These are phyloP conservation scores for Pandemis corylana DNA, from an alignment of 2,888 invertebrate genomes.

Conservation along the genomic window DNA sequence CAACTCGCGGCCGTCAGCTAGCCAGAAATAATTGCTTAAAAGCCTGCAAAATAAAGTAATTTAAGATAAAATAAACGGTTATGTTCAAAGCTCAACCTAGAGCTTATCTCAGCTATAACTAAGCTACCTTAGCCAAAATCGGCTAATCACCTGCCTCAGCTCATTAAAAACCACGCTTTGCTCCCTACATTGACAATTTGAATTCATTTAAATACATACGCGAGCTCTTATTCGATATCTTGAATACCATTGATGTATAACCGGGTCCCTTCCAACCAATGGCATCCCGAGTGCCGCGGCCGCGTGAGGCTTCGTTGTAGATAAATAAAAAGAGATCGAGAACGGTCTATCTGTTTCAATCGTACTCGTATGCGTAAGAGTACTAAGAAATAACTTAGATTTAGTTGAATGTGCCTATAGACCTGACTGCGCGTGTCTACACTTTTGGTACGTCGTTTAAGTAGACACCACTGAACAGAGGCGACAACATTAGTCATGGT, in stretches of 20 bases:
- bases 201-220: slow-evolving; percentile 25
- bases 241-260: slow-evolving; percentile 4
- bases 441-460: no score
- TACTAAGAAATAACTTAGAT: no score
- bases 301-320: background rate
- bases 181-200: slow-evolving; percentile 20
- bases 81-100: background rate
- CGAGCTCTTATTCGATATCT: slow-evolving; percentile 5
- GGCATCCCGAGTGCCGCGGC: background rate
- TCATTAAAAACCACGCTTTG: slow-evolving; percentile 31
- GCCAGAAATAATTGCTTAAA: background rate
- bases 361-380: no score
- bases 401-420: no score
- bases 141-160: background rate
- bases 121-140: background rate
- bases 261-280: slow-evolving; percentile 14
- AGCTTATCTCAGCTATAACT: background rate
- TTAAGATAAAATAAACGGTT: background rate
- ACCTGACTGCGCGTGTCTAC: no score
- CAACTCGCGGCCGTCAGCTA: background rate
- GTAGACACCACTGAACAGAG: no score
- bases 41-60: background rate
- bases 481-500: no score
- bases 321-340: no score
- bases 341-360: no score